Evolutionary conservation across 2,113 vertebrate genomes (phyloP).

Genomic region (Rhipidura dahli): DNA sequence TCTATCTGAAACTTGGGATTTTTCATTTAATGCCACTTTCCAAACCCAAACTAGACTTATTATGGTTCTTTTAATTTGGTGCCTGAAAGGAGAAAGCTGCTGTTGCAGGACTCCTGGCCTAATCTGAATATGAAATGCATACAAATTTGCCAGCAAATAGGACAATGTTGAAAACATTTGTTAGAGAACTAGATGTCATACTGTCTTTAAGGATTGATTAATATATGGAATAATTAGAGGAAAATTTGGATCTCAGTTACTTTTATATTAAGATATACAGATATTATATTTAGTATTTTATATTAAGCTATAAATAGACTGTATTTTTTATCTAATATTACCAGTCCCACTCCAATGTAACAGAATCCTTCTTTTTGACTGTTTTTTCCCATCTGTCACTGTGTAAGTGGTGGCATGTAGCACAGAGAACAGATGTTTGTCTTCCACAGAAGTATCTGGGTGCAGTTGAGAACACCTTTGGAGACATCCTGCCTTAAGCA

Average conservation of each 20-base stretch:
- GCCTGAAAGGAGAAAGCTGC: background rate
- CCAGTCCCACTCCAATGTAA: background rate
- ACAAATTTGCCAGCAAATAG: background rate
- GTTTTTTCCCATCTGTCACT: background rate
- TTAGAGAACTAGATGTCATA: background rate
- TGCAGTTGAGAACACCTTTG: background rate
- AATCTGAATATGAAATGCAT: background rate
- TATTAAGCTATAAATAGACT: background rate
- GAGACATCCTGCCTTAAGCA: background rate
- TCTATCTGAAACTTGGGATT: background rate
- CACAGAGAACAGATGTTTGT: background rate
- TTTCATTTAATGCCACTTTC: background rate
- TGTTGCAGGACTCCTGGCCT: background rate
- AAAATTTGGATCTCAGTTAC: background rate
- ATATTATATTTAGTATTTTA: no score
- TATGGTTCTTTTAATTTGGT: background rate
- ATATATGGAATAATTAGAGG: background rate
- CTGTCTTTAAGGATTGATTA: background rate
- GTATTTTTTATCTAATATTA: fast-evolving
- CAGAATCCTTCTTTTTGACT: background rate
- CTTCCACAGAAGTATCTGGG: background rate
- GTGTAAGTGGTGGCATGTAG: background rate
- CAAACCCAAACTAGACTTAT: background rate
- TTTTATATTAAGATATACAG: background rate
- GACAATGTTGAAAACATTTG: background rate